Evolutionary conservation across 2,888 invertebrate species (phyloP), one percentile per base, ranked within the genome.

Genomic region (Thera obeliscata): DNA sequence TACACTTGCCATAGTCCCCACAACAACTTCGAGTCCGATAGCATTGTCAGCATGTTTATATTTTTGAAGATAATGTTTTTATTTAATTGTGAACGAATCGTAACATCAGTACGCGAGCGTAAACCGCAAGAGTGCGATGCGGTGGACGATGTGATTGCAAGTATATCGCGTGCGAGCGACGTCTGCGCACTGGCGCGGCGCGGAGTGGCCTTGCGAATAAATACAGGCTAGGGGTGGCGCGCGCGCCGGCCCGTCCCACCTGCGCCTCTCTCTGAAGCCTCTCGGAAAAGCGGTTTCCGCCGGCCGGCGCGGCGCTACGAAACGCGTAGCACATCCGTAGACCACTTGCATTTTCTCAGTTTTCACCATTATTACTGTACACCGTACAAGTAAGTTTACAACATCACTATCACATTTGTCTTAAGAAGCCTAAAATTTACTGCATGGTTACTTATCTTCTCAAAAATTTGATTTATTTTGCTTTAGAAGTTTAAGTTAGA

Each of bases 171-270:
- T 89, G 86, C 87, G 87, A 90, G 81, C 84, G 92, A 83, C 89
- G 89, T 88, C 79, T 89, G 91, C 89, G 88, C 90, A 93, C 92
- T 93, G 93, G 88, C 88, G 86, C 79, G 89, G 81, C 86, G 87
- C 89, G 86, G 86, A 79, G 86, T 93, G 92, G 93, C 94, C 93
- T 94, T 94, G 94, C 93, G 83, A 90, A 93, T 94, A 94, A 94
- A 94, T 93, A 83, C 83, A 82, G 80, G 82, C 83, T 79, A 49
- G 73, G 86, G 88, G 89, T 85, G 87, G 85, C 80, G 81, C 87
- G 84, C 83, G 82, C 74, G 80, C 87, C 82, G 87, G 90, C 80
- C 64, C 63, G 59, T 35, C 65, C 50, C 61, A 59, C 46, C 77
- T 76, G 80, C 82, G 86, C 87, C 87, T 70, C 72, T 72, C 67